phyloP scores from a whole-genome alignment of 2,888 invertebrate species.

The Tribolium freemani region DNA sequence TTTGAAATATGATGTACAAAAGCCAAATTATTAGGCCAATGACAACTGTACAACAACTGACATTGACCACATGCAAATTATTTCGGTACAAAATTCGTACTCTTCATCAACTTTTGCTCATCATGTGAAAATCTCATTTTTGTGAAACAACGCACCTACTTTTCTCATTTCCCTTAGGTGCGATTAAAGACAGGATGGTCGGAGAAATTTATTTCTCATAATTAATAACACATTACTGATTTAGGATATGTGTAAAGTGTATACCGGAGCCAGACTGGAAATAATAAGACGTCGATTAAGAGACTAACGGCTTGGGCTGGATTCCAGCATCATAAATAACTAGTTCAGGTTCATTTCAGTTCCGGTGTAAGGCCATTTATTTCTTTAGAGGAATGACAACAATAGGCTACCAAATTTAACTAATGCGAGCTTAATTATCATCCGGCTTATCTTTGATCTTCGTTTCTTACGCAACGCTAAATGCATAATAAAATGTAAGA shows the following conservation, averaged over 20 bases:
- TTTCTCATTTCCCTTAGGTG: conserved; percentile 26
- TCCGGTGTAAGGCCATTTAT: neutral
- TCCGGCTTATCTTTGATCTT: conserved; percentile 14
- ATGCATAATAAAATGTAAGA: conserved; percentile 22
- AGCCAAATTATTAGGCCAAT: conserved; percentile 14
- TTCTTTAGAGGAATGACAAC: conserved; percentile 1
- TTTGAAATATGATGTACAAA: neutral
- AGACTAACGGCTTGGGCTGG: conserved; percentile 31
- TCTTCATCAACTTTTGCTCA: neutral
- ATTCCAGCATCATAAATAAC: conserved; percentile 33
- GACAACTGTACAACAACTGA: conserved; percentile 4
- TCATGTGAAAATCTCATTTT: neutral
- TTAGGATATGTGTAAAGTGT: conserved; percentile 40
- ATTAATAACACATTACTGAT: conserved; percentile 27
- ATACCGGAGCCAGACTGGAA: conserved; percentile 27
- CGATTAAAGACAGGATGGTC: conserved; percentile 38
- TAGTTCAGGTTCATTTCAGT: conserved; percentile 3
- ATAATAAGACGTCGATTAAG: conserved; percentile 36
- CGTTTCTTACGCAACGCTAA: conserved; percentile 23
- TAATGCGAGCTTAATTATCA: conserved; percentile 4
- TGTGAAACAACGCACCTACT: conserved; percentile 13
- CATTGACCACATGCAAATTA: conserved; percentile 30
- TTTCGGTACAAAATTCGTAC: neutral
- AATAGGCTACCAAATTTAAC: neutral
- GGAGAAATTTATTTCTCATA: conserved; percentile 31